Evolutionary conservation across 2,113 vertebrate species (phyloP).

Genomic region (Hirundichthys speculiger): DNA sequence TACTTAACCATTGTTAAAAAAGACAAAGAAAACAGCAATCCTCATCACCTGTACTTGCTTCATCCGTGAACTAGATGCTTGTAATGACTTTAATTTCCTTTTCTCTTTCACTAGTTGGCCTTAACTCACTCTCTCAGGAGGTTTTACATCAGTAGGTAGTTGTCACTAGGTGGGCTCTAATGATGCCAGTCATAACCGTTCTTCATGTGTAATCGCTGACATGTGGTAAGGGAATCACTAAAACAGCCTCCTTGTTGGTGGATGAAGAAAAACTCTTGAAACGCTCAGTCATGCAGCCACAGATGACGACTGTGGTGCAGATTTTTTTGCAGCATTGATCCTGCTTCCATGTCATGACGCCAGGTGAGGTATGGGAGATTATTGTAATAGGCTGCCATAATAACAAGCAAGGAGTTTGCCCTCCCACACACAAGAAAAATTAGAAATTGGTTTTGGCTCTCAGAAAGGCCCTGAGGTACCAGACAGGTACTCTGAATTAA

Average conservation of each 20-base stretch:
- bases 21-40: neutral
- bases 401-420: neutral
- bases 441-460: conserved; percentile 10
- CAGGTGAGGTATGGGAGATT: conserved; percentile 3
- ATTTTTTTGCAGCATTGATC: neutral
- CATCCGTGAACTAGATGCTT: conserved; percentile 40
- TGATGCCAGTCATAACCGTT: conserved; percentile 18
- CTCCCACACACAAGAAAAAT: too few species aligned
- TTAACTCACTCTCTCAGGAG: conserved; percentile 79
- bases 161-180: conserved; percentile 21
- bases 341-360: neutral
- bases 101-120: conserved; percentile 74
- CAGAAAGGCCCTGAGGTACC: conserved; percentile 28
- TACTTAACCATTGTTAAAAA: conserved; percentile 3
- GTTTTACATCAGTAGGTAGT: conserved; percentile 52
- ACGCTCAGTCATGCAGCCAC: too few species aligned
- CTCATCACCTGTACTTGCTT: conserved; percentile 36
- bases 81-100: conserved; percentile 17
- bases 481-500: conserved; percentile 13
- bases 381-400: conserved; percentile 6
- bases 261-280: conserved; percentile 1
- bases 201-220: neutral
- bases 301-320: neutral
- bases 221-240: neutral
- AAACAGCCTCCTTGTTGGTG: neutral